These are phyloP conservation scores for Electrona antarctica DNA, from an alignment of 2,113 vertebrate species.

Conservation along the genomic window DNA sequence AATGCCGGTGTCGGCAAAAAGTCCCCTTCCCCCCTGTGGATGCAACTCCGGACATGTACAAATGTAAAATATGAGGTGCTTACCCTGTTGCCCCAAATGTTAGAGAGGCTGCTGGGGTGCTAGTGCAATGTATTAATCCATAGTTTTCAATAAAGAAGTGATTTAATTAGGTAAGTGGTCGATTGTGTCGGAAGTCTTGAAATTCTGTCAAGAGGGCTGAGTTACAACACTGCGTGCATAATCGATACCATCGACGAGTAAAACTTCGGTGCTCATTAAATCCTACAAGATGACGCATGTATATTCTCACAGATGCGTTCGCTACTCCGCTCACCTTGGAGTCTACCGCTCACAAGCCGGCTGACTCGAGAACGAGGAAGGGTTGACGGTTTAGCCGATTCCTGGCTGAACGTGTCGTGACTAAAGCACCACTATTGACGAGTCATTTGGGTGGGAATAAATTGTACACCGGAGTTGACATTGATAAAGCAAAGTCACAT, in stretches of 20 bases:
- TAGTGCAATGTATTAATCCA: too few relatives aligned
- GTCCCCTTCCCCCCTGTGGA: too few relatives aligned
- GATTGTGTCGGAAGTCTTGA: too few relatives aligned
- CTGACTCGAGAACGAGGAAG: not conserved
- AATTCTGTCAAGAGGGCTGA: too few relatives aligned
- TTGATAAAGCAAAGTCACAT: conserved; percentile 48
- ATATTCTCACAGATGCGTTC: not conserved
- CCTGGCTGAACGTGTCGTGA: conserved; percentile 3
- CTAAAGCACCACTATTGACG: conserved; percentile 33
- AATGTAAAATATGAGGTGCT: too few relatives aligned
- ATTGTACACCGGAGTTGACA: conserved; percentile 37
- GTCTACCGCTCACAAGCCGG: not conserved
- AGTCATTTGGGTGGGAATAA: conserved; percentile 45
- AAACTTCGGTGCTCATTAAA: conserved; percentile 4
- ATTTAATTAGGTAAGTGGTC: too few relatives aligned
- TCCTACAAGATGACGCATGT: not conserved
- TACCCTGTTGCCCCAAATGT: too few relatives aligned
- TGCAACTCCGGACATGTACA: too few relatives aligned
- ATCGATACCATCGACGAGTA: conserved; percentile 22
- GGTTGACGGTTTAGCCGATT: not conserved
- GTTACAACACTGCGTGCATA: not conserved
- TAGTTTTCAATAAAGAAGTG: too few relatives aligned
- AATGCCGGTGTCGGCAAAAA: too few relatives aligned
- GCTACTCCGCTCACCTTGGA: not conserved
- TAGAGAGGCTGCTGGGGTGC: too few relatives aligned